Evolutionary conservation across 2,797 vertebrate species (phyloP).

Genomic region (Xenentodon cancila): DNA sequence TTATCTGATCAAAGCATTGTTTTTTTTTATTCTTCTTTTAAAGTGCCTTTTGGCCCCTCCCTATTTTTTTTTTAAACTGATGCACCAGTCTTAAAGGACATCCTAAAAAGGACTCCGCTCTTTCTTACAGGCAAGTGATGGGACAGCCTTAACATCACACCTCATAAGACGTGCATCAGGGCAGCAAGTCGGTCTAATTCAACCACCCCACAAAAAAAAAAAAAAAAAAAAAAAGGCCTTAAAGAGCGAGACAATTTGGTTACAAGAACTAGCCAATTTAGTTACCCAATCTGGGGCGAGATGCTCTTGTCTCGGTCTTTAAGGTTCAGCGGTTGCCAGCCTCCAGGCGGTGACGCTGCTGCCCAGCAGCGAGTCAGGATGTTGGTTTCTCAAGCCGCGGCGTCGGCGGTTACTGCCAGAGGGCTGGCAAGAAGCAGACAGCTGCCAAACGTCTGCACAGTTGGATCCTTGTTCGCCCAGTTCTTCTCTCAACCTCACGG

Average conservation of each 20-base stretch:
- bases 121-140: constrained; percentile 16
- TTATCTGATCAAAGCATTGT: constrained; percentile 25
- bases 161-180: constrained; percentile 67
- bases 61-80: constrained; percentile 54
- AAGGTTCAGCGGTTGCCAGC: constrained; percentile 47
- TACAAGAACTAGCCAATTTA: constrained; percentile 36
- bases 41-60: constrained; percentile 56
- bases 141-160: background rate
- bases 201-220: constrained; percentile 47
- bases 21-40: constrained; percentile 32
- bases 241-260: constrained; percentile 82
- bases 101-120: background rate
- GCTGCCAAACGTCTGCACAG: constrained; percentile 78
- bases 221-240: constrained; percentile 61
- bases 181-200: constrained; percentile 73
- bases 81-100: constrained; percentile 45
- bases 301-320: constrained; percentile 95
- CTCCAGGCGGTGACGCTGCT: constrained; percentile 43
- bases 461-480: constrained; percentile 60
- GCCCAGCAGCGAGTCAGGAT: background rate
- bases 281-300: constrained; percentile 78
- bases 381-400: background rate
- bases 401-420: constrained; percentile 34
- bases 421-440: constrained; percentile 62
- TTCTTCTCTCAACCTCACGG: constrained; percentile 20